phyloP scores from a whole-genome alignment of 2,888 invertebrate genomes.

The Cyrtodaria siliqua region DNA sequence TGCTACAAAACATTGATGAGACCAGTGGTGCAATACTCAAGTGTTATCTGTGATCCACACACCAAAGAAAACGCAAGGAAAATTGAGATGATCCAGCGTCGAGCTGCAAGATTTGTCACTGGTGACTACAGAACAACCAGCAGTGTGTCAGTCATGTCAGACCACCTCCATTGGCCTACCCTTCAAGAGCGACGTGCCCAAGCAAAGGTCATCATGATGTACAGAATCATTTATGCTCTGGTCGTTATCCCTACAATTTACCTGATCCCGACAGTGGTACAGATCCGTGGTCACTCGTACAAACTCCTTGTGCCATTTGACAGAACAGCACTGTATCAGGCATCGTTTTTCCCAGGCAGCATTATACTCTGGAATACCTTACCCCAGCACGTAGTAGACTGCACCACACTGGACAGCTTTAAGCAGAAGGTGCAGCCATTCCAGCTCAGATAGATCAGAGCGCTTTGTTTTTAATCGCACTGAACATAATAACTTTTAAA shows the following conservation, averaged over 20 bases:
- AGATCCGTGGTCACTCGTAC: no score
- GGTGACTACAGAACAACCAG: slow-evolving; percentile 24
- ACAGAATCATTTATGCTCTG: slow-evolving; percentile 1
- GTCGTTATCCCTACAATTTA: background rate
- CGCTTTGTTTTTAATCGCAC: no score
- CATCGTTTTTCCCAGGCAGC: no score
- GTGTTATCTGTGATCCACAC: slow-evolving; percentile 25
- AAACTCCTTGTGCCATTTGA: no score
- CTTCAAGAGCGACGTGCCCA: slow-evolving; percentile 8
- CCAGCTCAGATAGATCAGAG: no score
- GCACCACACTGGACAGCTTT: no score
- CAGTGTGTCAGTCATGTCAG: slow-evolving; percentile 5
- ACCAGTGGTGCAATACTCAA: slow-evolving; percentile 15
- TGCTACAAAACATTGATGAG: slow-evolving; percentile 15
- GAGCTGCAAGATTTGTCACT: slow-evolving; percentile 13
- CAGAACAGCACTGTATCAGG: no score
- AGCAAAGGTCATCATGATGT: slow-evolving; percentile 4
- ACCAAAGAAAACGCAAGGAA: slow-evolving; percentile 10
- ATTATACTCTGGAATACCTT: no score
- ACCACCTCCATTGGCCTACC: background rate
- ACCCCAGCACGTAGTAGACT: no score
- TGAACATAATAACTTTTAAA: no score
- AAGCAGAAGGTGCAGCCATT: no score
- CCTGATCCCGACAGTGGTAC: no score
- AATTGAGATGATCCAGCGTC: slow-evolving; percentile 20